Evolutionary conservation across 2,797 vertebrate species (phyloP).

Genomic region (Delichon dasypus): DNA sequence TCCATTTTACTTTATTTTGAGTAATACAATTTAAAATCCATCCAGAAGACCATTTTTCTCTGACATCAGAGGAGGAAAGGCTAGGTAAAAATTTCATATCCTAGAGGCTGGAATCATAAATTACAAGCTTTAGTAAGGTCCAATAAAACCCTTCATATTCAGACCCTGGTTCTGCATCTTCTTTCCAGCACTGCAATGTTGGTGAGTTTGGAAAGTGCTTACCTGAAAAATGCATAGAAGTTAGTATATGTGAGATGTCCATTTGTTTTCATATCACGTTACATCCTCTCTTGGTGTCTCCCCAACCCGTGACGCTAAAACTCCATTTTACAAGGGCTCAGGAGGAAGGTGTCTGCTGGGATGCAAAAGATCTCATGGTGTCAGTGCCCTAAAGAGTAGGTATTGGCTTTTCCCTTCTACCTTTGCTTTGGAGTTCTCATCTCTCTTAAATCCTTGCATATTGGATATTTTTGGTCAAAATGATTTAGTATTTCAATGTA

Average conservation of each 20-base stretch:
- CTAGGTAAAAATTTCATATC: not conserved
- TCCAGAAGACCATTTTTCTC: not conserved
- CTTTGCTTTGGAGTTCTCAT: not conserved
- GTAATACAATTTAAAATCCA: constrained; percentile 18
- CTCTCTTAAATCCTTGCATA: not conserved
- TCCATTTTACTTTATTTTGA: constrained; percentile 17
- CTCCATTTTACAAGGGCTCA: not conserved
- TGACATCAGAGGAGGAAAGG: not conserved
- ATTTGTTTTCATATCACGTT: not conserved
- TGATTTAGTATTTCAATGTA: not conserved
- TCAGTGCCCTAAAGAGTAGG: not conserved
- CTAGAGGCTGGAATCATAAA: not conserved
- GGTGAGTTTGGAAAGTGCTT: not conserved
- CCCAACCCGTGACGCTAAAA: fast-evolving
- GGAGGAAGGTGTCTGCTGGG: not conserved
- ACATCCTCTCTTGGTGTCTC: not conserved
- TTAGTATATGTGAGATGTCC: not conserved
- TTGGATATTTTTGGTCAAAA: not conserved
- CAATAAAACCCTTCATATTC: not conserved
- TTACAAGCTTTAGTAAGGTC: not conserved
- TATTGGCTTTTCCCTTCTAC: not conserved
- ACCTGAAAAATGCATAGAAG: not conserved
- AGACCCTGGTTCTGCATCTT: not conserved
- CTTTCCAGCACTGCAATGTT: not conserved
- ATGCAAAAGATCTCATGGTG: not conserved